A percentile compares a stretch with the other conserved stretches of the same genome.
phyloP scores from a whole-genome alignment of 2,797 vertebrate species.

The Melanotaenia pygmaea region DNA sequence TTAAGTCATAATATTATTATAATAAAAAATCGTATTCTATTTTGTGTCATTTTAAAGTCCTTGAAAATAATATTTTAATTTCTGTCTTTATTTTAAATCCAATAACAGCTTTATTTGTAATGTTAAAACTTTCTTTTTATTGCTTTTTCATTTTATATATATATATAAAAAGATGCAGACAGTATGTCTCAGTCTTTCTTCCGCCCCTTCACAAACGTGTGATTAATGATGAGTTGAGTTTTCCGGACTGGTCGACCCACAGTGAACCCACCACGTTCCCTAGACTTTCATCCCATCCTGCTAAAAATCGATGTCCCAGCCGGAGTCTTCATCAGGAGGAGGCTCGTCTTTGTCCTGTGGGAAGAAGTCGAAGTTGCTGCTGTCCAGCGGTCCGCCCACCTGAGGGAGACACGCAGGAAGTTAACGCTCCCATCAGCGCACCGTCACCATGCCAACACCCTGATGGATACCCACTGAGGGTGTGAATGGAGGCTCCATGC shows the following conservation, averaged over 20 bases:
- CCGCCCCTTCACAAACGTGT: too few species aligned
- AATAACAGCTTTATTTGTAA: background rate
- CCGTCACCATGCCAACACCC: background rate
- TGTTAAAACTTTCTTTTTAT: background rate
- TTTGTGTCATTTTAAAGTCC: too few species aligned
- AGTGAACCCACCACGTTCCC: too few species aligned
- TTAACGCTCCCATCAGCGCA: background rate
- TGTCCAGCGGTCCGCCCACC: slow-evolving; percentile 76
- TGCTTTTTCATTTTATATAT: too few species aligned
- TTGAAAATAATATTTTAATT: too few species aligned
- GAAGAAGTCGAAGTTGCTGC: slow-evolving; percentile 79
- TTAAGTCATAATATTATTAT: too few species aligned
- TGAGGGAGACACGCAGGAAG: slow-evolving; percentile 20
- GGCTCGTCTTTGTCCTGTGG: slow-evolving; percentile 66
- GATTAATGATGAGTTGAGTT: background rate
- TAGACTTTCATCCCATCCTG: background rate
- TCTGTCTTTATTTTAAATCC: too few species aligned
- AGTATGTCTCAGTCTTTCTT: too few species aligned
- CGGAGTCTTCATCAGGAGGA: slow-evolving; percentile 74
- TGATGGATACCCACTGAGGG: slow-evolving; percentile 58
- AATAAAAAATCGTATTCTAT: too few species aligned
- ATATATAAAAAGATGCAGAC: too few species aligned
- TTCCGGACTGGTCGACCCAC: background rate
- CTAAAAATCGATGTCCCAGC: slow-evolving; percentile 78
- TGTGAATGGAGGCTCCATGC: slow-evolving; percentile 70